A percentile compares a stretch with the other conserved stretches of the same genome.
phyloP scores from a whole-genome alignment of 2,797 vertebrate genomes.

The Enteromius unitaeniatus region DNA sequence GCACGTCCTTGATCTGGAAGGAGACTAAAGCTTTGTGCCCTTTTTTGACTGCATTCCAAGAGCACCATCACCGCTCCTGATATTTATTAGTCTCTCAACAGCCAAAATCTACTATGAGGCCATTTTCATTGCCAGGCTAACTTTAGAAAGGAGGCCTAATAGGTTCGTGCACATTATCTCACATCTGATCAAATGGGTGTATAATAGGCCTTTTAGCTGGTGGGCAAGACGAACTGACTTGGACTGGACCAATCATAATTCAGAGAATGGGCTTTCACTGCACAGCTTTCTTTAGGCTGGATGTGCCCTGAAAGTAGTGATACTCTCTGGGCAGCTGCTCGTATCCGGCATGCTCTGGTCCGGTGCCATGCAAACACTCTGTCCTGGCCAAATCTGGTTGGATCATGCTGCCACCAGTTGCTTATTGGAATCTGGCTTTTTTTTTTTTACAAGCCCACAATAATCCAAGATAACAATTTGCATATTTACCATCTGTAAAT shows the following conservation, averaged over 20 bases:
- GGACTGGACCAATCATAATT: constrained; percentile 57
- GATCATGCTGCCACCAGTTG: constrained; percentile 40
- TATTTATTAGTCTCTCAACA: constrained; percentile 56
- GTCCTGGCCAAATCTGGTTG: constrained; percentile 52
- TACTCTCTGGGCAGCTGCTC: constrained; percentile 67
- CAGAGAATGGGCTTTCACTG: constrained; percentile 51
- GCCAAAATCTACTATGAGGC: constrained; percentile 43
- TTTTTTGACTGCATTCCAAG: constrained; percentile 53
- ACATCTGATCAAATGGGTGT: constrained; percentile 52
- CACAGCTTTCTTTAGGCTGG: constrained; percentile 62
- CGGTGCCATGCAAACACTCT: background rate
- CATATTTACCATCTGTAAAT: background rate
- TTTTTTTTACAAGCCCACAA: background rate
- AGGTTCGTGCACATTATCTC: constrained; percentile 46
- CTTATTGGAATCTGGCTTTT: constrained; percentile 44
- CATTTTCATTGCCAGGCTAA: constrained; percentile 44
- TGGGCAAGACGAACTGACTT: constrained; percentile 56
- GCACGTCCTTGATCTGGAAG: constrained; percentile 60
- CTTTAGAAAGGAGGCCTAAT: constrained; percentile 51
- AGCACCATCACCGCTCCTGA: constrained; percentile 23
- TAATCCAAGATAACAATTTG: background rate
- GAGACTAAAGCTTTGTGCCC: constrained; percentile 44
- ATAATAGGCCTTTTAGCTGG: constrained; percentile 58
- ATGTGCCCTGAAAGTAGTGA: constrained; percentile 58
- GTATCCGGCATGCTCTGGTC: constrained; percentile 39